Base-by-base conservation (phyloP, 2,888 invertebrate species). In the Oscheius sp. region DNA sequence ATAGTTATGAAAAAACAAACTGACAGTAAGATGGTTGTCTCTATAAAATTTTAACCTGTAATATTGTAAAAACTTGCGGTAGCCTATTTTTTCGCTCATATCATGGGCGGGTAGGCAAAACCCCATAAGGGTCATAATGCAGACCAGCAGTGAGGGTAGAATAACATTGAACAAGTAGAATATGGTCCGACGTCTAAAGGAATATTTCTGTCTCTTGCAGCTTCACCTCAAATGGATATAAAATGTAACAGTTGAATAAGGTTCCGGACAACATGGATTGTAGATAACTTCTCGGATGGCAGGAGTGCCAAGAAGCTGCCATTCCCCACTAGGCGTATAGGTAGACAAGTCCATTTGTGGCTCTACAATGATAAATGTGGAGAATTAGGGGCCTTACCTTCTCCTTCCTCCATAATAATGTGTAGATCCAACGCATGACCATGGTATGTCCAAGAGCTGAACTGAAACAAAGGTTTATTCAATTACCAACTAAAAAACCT, bases 371-470 rank as follows among this genome's bases (percentile, higher is more conserved):
- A 7, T 27, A 2, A 64, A 25, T 25, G 46, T 21, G 35, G 9
- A 35, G n/a, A n/a, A n/a, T n/a, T n/a, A n/a, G n/a, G 7, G 35
- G 6, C 18, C 25, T 23, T 55, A 80, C 81, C 75, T 35, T 76
- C 78, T 25, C 76, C 82, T 55, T 80, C 78, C 53, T 81, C 79
- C 0, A 64, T 69, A 59, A 78, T 78, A 13, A 85, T 76, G 69
- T 84, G 81, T 89, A 99, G 93, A 91, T 98, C 96, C 91, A 99
- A 92, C 93, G 87, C 86, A 12, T 86, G 79, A 0, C 96, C 96
- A 90, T 96, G 95, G 91, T 97, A 96, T 83, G 97, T 97, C 98
- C 98, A 99, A 89, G 96, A 96, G 89, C 98, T 97, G 90, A 98
- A 98, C 92, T 85, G 63, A 63, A 84, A 69, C 25, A 27, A 21